These are phyloP conservation scores for Artibeus jamaicensis DNA, from an alignment of 2,797 vertebrate species.

Conservation along the genomic window DNA sequence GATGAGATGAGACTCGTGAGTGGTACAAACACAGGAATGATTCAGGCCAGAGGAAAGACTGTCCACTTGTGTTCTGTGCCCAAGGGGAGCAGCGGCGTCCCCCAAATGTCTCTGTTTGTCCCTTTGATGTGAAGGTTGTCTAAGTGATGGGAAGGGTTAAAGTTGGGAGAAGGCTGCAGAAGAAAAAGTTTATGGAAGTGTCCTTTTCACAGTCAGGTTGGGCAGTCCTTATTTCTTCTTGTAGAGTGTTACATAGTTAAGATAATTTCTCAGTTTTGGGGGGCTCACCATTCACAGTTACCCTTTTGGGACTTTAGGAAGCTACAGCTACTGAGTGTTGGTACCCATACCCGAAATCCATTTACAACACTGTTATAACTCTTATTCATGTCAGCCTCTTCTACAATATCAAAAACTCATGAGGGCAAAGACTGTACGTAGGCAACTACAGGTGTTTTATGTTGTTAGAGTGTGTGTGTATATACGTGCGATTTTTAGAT, in stretches of 20 bases:
- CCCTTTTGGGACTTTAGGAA: neutral
- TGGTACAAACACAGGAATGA: neutral
- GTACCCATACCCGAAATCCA: neutral
- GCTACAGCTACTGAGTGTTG: neutral
- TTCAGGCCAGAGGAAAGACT: neutral
- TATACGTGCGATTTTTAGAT: neutral
- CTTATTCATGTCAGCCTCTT: neutral
- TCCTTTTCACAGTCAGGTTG: neutral
- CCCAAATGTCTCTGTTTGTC: neutral
- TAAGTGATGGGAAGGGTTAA: neutral
- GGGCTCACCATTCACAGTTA: neutral
- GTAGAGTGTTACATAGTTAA: neutral
- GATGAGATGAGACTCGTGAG: neutral
- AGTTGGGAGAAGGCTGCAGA: neutral
- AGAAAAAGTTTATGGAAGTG: neutral
- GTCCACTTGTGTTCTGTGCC: slow-evolving; percentile 22
- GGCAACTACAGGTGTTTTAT: neutral
- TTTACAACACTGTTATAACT: neutral
- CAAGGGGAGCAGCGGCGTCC: neutral
- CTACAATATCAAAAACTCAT: neutral
- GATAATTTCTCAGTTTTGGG: neutral
- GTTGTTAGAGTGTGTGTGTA: neutral
- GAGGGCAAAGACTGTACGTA: neutral
- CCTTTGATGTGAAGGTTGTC: neutral
- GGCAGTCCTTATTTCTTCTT: neutral